phyloP scores from a whole-genome alignment of 2,888 invertebrate species.

The Orthonychiurus folsomi region DNA sequence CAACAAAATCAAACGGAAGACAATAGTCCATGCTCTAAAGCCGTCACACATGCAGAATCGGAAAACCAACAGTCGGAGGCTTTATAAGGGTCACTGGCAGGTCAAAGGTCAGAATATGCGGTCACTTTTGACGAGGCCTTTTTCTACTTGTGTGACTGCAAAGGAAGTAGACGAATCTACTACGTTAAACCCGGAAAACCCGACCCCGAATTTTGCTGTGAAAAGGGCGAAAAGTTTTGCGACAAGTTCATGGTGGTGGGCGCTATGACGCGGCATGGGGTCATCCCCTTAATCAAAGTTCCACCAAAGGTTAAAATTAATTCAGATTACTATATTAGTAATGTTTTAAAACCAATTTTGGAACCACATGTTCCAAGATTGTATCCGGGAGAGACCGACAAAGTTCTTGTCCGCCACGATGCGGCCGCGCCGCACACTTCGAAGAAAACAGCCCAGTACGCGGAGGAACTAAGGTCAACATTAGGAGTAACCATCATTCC shows the following conservation, averaged over 20 bases:
- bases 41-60: conserved; percentile 5
- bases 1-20: background rate
- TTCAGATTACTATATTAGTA: conserved; percentile 8
- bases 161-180: conserved; percentile 12
- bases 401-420: conserved; percentile 21
- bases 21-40: conserved; percentile 3
- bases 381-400: conserved; percentile 16
- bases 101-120: background rate
- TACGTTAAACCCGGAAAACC: background rate
- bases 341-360: conserved; percentile 9
- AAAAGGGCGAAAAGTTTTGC: background rate
- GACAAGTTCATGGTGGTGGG: conserved; percentile 16
- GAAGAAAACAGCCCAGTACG: conserved; percentile 14
- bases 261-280: conserved; percentile 13
- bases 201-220: background rate
- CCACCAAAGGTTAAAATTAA: conserved; percentile 12
- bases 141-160: background rate
- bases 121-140: conserved; percentile 13
- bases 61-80: conserved; percentile 8
- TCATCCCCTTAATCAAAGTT: conserved; percentile 12
- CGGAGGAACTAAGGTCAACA: conserved; percentile 6
- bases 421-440: conserved; percentile 18
- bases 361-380: conserved; percentile 12
- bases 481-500: conserved; percentile 16
- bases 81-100: conserved; percentile 12